A percentile compares a stretch with the other conserved stretches of the same genome.
Evolutionary conservation across 2,113 vertebrate species (phyloP).

Genomic region (Nothobranchius kuhntae): DNA sequence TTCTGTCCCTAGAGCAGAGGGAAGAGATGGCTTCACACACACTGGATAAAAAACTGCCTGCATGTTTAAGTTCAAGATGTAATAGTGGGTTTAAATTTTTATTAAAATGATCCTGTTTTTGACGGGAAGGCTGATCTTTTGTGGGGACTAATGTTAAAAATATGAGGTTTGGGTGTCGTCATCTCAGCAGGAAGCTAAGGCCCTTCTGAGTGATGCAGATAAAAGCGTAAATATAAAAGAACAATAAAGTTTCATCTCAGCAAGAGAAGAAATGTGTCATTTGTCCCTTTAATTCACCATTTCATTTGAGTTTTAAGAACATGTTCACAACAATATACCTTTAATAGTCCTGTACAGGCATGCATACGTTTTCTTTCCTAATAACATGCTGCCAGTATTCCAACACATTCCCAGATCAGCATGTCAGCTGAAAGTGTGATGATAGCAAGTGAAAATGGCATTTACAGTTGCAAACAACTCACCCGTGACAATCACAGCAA

Average conservation of each 20-base stretch:
- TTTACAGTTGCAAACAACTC: slow-evolving; percentile 61
- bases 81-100: slow-evolving; percentile 22
- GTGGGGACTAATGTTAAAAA: slow-evolving; percentile 32
- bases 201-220: slow-evolving; percentile 13
- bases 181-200: slow-evolving; percentile 26
- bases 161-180: slow-evolving; percentile 25
- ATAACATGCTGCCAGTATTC: neutral
- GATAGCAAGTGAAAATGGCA: neutral
- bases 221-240: slow-evolving; percentile 2
- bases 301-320: neutral
- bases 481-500: slow-evolving; percentile 74
- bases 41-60: slow-evolving; percentile 22
- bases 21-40: slow-evolving; percentile 14
- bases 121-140: slow-evolving; percentile 18
- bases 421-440: too few species aligned
- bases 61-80: slow-evolving; percentile 26
- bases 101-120: slow-evolving; percentile 36
- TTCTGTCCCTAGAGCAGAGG: slow-evolving; percentile 42
- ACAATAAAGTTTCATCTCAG: neutral
- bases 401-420: neutral
- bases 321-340: neutral
- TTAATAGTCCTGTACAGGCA: neutral
- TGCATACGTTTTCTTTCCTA: neutral
- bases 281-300: neutral
- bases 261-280: neutral